Evolutionary conservation across 2,797 vertebrate species (phyloP), one percentile per base, ranked within the genome.

Genomic region (Rhinoraja longicauda): DNA sequence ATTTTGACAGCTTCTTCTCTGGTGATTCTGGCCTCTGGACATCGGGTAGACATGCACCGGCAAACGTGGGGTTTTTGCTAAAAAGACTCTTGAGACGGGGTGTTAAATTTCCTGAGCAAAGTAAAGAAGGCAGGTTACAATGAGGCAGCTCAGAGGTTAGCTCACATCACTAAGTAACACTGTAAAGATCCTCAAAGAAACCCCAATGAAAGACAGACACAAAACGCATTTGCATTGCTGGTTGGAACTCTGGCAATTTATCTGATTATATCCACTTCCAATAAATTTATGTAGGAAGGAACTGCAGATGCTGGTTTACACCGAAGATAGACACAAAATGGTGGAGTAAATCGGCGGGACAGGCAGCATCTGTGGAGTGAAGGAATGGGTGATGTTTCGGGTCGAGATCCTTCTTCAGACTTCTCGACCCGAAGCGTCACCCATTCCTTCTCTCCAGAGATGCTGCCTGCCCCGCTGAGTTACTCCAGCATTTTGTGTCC

Each of bases 1-100:
- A 93, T 93, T 95, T 94, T 82, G 94, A 93, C 94, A 95, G 94
- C 93, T 94, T 96, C 94, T 95, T 95, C 29, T 94, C 95, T 93
- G 94, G 93, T 29, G 93, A 95, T 95, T 94, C 95, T 67, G 94
- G 93, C 73, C 95, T 94, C 88, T 95, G 95, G 92, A 95, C 93
- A 94, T 95, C 94, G 93, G 95, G 95, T 94, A 96, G 93, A 59
- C 94, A 88, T 76, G 95, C 93, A 4, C 94, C 94, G 86, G 94
- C 93, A 95, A 96, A 96, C 79, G 93, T 62, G 1, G 93, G 94
- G 45, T 93, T 96, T 93, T 93, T 95, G 81, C 88, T 94, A 94
- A 95, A 96, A 93, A 96, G 94, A 92, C 93, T 95, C 93, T 93
- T 93, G 93, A 95, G 94, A 53, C 94, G 95, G 93, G 94, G 94